Evolutionary conservation across 2,888 invertebrate genomes (phyloP).

Genomic region (Callyntrura sp.): DNA sequence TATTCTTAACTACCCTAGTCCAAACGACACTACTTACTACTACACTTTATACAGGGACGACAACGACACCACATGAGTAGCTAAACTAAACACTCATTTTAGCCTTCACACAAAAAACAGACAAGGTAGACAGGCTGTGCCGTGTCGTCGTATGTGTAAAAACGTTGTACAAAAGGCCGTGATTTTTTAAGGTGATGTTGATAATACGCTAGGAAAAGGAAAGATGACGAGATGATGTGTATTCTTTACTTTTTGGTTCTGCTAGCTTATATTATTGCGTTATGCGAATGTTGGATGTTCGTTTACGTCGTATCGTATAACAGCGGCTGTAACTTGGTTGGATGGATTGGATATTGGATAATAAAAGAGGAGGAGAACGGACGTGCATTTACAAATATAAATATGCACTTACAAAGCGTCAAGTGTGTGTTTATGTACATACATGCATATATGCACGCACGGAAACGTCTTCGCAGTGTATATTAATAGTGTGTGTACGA

Average conservation of each 20-base stretch:
- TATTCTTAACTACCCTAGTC: too few species aligned
- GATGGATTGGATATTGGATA: not conserved
- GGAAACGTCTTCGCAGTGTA: too few species aligned
- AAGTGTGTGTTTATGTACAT: too few species aligned
- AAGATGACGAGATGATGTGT: not conserved
- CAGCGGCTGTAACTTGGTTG: not conserved
- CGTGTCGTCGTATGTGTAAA: not conserved
- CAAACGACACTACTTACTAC: too few species aligned
- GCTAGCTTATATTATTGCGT: too few species aligned
- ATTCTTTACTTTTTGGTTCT: too few species aligned
- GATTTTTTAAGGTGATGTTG: not conserved
- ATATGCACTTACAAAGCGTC: not conserved
- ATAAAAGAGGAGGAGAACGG: not conserved
- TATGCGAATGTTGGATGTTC: too few species aligned
- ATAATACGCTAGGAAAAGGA: not conserved
- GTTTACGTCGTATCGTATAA: not conserved
- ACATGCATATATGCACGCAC: too few species aligned
- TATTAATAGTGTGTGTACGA: too few species aligned
- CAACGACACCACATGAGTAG: not conserved
- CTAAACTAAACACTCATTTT: not conserved
- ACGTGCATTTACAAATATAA: not conserved
- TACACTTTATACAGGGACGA: not conserved
- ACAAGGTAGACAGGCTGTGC: conserved; percentile 2
- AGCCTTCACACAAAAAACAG: not conserved
- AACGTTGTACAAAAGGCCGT: not conserved